These are phyloP conservation scores for Acronicta alni DNA, from an alignment of 2,888 invertebrate species.

Conservation along the genomic window DNA sequence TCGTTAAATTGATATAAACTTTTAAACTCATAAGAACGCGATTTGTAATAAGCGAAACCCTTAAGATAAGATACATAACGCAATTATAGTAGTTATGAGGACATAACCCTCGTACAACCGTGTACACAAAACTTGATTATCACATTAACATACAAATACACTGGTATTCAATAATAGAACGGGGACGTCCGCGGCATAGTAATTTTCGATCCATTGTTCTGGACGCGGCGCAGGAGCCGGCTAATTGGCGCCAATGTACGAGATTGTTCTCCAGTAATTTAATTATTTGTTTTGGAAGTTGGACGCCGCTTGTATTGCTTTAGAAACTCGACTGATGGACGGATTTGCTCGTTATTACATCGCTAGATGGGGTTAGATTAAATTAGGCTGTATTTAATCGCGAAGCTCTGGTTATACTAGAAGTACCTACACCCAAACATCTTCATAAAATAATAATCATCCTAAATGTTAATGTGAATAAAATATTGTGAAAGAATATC, in stretches of 20 bases:
- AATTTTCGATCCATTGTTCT: conserved; percentile 48
- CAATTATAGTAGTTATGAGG: not conserved
- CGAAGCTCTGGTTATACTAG: no score
- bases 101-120: conserved; percentile 22
- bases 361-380: conserved; percentile 1
- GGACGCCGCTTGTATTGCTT: conserved; percentile 30
- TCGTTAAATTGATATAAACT: no score
- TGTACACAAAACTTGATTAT: conserved; percentile 36
- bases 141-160: conserved; percentile 48
- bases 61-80: not conserved
- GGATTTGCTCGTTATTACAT: conserved; percentile 28
- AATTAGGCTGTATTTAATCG: no score
- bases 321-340: conserved; percentile 13
- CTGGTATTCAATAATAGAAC: conserved; percentile 36
- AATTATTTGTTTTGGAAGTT: conserved; percentile 60
- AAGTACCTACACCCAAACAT: no score
- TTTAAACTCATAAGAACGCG: no score
- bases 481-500: no score
- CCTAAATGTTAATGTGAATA: no score
- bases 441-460: no score
- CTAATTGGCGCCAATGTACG: conserved; percentile 56
- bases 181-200: conserved; percentile 39
- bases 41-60: no score
- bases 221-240: conserved; percentile 40
- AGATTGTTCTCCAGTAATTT: conserved; percentile 58